phyloP scores from a whole-genome alignment of 2,113 vertebrate genomes.

The Planiliza haematocheilus region DNA sequence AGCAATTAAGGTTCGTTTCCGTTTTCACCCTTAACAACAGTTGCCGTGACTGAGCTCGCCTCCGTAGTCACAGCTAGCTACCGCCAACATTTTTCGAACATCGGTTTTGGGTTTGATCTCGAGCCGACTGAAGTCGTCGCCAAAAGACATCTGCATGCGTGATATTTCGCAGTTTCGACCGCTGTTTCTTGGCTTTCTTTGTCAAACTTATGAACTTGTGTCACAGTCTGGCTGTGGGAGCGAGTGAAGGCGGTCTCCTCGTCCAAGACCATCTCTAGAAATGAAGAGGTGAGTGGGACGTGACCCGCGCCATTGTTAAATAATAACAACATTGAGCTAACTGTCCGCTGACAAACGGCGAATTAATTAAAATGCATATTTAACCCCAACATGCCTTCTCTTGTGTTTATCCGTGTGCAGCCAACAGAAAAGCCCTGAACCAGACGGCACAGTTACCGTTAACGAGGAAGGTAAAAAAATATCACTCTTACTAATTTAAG shows the following conservation, averaged over 20 bases:
- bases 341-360: not conserved
- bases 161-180: not conserved
- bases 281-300: conserved; percentile 75
- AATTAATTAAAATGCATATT: fast-evolving
- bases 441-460: conserved; percentile 76
- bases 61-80: conserved; percentile 23
- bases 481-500: not conserved
- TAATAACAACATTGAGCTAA: not conserved
- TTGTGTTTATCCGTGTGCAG: conserved; percentile 56
- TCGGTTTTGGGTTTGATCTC: not conserved
- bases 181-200: not conserved
- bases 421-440: conserved; percentile 84
- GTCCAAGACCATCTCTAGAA: conserved; percentile 59
- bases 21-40: not conserved
- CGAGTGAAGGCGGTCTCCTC: conserved; percentile 68
- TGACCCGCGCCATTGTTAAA: conserved; percentile 21
- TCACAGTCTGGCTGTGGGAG: conserved; percentile 61
- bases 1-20: conserved; percentile 1
- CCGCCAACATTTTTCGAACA: not conserved
- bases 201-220: conserved; percentile 51
- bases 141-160: not conserved
- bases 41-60: not conserved
- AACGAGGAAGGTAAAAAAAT: conserved; percentile 82
- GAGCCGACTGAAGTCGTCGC: not conserved
- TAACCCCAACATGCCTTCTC: not conserved